Evolutionary conservation across 2,797 vertebrate species (phyloP), one percentile per base, ranked within the genome.

Genomic region (Myotis pilosus): DNA sequence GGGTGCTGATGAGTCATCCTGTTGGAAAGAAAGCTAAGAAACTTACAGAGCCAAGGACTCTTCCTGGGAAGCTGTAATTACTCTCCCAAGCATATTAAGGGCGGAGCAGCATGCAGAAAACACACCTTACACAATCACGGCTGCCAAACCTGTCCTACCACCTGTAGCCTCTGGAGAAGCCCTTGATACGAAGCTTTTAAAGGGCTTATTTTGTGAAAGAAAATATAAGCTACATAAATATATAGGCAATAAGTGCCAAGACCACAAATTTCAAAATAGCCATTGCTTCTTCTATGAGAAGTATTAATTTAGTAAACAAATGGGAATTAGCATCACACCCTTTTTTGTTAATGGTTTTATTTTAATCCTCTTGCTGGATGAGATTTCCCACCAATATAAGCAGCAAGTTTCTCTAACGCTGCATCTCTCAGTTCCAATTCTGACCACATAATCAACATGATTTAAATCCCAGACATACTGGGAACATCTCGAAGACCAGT

Each of bases 141-240:
- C 66, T 25, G 75, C 71, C 89, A 93, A 96, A 97, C 97, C 97
- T 79, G 97, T 95, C 96, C 84, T 53, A 47, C 96, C 71, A 89
- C 95, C 87, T 87, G 44, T 1, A 75, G 78, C 74, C 80, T 94
- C 81, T 66, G 49, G 51, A 76, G 76, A 93, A 84, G 71, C 44
- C 69, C 82, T 60, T 22, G 60, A 92, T 4, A 44, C 0, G 3
- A 89, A 80, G 38, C 38, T 83, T 94, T 88, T 12, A 94, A 92
- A 91, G 64, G 55, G 91, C 47, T 80, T 69, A 66, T 80, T 62
- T 82, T 81, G 25, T 82, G 47, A n/a, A 92, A 64, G 71, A 89
- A 80, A 86, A 66, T 44, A 92, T 74, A 76, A 76, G 55, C 25
- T 47, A 47, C 47, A 47, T 47, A 69, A 87, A 33, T 20, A 68